A percentile compares a stretch with the other conserved stretches of the same genome.
These are phyloP conservation scores for Paralichthys olivaceus DNA, from an alignment of 2,113 vertebrate genomes.

Conservation along the genomic window DNA sequence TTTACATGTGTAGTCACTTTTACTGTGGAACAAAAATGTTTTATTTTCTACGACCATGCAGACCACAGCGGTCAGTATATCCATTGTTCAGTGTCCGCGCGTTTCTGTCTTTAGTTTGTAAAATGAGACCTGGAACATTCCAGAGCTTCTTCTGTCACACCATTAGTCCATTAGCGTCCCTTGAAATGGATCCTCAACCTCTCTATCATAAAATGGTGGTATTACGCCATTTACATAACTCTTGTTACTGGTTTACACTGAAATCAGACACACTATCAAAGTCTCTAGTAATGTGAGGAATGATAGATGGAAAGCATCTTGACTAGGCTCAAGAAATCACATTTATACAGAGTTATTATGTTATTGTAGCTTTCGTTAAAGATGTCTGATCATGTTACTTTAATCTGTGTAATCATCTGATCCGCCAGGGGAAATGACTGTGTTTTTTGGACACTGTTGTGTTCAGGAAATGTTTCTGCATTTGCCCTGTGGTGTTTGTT, in stretches of 20 bases:
- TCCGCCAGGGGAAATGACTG: constrained; percentile 7
- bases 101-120: constrained; percentile 43
- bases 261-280: constrained; percentile 72
- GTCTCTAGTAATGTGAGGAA: constrained; percentile 43
- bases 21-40: constrained; percentile 22
- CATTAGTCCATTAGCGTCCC: constrained; percentile 59
- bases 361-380: constrained; percentile 46
- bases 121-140: constrained; percentile 60
- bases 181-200: constrained; percentile 67
- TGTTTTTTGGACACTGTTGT: constrained; percentile 31
- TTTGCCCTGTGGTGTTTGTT: constrained; percentile 34
- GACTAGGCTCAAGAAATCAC: constrained; percentile 33
- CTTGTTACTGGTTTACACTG: constrained; percentile 64
- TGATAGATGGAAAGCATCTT: constrained; percentile 30
- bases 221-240: constrained; percentile 60
- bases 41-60: constrained; percentile 14
- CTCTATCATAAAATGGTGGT: constrained; percentile 47
- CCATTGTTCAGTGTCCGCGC: constrained; percentile 18
- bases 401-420: constrained; percentile 41
- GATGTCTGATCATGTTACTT: constrained; percentile 44
- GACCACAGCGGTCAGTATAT: constrained; percentile 25
- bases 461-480: constrained; percentile 56
- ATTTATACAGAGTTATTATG: constrained; percentile 53
- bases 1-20: constrained; percentile 11
- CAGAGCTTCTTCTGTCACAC: constrained; percentile 52